Percentiles rank a stretch among this genome's conserved stretches.
phyloP scores from a whole-genome alignment of 2,888 invertebrate species.

The Caenorhabditis imperialis region DNA sequence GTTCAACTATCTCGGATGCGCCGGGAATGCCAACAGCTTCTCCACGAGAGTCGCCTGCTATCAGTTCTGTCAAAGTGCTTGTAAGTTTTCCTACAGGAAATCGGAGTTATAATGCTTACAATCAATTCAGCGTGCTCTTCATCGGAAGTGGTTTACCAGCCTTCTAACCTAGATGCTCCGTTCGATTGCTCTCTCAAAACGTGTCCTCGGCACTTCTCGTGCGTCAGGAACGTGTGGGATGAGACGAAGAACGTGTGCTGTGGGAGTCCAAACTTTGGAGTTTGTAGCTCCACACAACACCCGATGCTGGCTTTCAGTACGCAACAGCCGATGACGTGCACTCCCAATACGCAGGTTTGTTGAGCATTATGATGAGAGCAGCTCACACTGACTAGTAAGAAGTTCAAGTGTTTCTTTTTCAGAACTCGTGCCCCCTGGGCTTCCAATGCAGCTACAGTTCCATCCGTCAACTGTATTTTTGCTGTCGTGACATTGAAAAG shows the following conservation, averaged over 20 bases:
- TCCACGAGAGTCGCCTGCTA: constrained; percentile 64
- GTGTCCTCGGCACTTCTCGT: constrained; percentile 67
- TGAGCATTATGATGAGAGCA: too few species aligned
- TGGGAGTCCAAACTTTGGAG: constrained; percentile 63
- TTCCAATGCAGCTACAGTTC: constrained; percentile 68
- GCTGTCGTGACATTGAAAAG: constrained; percentile 63
- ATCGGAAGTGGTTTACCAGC: constrained; percentile 68
- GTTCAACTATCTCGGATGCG: constrained; percentile 59
- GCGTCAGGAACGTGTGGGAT: constrained; percentile 66
- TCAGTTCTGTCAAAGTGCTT: constrained; percentile 71
- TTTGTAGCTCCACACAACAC: constrained; percentile 68
- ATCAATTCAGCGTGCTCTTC: constrained; percentile 67
- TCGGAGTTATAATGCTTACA: neutral
- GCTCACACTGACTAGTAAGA: too few species aligned
- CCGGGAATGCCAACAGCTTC: constrained; percentile 68
- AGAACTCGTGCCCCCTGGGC: constrained; percentile 65
- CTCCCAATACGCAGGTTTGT: constrained; percentile 46
- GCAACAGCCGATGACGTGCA: constrained; percentile 69
- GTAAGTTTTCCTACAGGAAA: constrained; percentile 41
- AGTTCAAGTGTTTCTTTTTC: neutral
- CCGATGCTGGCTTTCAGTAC: constrained; percentile 64
- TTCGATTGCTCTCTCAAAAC: constrained; percentile 68
- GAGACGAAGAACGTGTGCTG: constrained; percentile 67
- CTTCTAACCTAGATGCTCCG: constrained; percentile 60
- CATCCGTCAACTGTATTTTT: constrained; percentile 66